Percentiles rank a stretch among this genome's conserved stretches.
Conservation (phyloP, 2,113 vertebrate genomes). For the Narcine bancroftii region DNA sequence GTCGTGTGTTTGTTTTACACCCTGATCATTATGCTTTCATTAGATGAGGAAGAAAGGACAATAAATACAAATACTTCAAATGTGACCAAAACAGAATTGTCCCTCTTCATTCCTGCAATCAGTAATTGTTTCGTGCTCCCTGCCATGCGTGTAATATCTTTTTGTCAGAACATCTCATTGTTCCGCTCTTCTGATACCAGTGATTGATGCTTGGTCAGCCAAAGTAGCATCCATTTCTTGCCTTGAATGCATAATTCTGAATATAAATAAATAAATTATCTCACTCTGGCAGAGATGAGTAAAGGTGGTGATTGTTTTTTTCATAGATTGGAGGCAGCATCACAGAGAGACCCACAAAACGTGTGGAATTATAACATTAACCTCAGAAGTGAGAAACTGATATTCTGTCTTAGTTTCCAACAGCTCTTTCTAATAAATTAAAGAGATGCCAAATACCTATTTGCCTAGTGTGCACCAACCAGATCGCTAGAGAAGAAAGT, state of each 20-base stretch:
- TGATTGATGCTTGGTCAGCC: background rate
- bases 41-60: too few species aligned
- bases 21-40: too few species aligned
- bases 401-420: background rate
- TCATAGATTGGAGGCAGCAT: background rate
- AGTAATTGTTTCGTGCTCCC: background rate
- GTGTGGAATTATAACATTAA: background rate
- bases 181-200: background rate
- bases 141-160: background rate
- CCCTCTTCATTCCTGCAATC: too few species aligned
- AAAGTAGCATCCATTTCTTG: too few species aligned
- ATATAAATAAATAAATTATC: background rate
- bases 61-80: too few species aligned
- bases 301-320: background rate
- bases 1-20: too few species aligned
- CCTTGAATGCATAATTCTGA: background rate
- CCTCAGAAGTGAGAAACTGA: background rate
- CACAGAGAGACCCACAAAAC: background rate
- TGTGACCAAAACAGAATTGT: too few species aligned
- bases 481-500: too few species aligned
- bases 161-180: background rate
- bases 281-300: background rate
- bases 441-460: background rate
- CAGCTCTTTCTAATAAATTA: too few species aligned
- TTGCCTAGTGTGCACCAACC: background rate